A percentile compares a stretch with the other conserved stretches of the same genome.
These are phyloP conservation scores for Syngnathus acus DNA, from an alignment of 2,797 vertebrate species.

Conservation along the genomic window DNA sequence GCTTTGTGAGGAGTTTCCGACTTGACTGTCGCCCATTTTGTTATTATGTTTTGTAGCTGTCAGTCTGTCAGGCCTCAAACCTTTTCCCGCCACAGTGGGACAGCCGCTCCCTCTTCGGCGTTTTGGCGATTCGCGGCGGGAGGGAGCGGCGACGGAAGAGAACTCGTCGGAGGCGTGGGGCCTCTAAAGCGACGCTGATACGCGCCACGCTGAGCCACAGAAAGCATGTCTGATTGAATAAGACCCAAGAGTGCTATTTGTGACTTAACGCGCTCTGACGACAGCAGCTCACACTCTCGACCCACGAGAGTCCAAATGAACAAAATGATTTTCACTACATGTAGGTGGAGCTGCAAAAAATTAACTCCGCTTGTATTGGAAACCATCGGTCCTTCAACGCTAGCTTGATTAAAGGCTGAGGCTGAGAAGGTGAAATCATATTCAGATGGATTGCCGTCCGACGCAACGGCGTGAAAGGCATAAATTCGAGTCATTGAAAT, in stretches of 20 bases:
- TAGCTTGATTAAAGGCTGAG: neutral
- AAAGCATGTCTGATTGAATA: slow-evolving; percentile 58
- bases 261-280: neutral
- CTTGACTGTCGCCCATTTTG: too few species aligned
- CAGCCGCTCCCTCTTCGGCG: neutral
- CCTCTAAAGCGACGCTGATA: slow-evolving; percentile 42
- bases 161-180: neutral
- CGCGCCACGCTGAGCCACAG: slow-evolving; percentile 42
- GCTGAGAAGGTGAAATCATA: neutral
- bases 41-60: neutral
- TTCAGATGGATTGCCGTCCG: neutral
- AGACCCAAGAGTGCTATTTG: slow-evolving; percentile 41
- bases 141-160: neutral
- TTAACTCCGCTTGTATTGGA: neutral
- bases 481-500: neutral
- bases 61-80: neutral
- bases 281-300: neutral
- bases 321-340: neutral
- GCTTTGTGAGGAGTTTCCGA: too few species aligned
- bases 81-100: neutral
- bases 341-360: neutral
- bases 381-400: neutral
- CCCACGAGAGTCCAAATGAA: neutral
- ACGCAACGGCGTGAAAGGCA: neutral
- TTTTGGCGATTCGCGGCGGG: neutral